These are phyloP conservation scores for Eulemur mongoz DNA, from an alignment of 2,797 vertebrate species.

Conservation along the genomic window DNA sequence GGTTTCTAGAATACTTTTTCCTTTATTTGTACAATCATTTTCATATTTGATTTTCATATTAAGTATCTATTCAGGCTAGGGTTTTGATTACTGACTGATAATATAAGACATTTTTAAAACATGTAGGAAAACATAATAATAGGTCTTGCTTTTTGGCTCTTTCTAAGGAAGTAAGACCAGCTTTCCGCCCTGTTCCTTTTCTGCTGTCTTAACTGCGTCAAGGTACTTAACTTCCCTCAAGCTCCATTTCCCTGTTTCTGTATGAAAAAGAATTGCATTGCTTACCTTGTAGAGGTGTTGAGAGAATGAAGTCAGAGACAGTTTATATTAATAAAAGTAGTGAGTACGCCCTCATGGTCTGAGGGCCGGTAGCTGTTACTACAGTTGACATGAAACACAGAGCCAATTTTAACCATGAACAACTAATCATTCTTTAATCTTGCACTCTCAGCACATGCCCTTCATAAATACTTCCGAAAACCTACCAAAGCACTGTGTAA, in stretches of 20 bases:
- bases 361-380: neutral
- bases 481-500: accelerated
- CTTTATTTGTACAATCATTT: neutral
- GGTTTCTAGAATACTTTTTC: neutral
- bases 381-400: neutral
- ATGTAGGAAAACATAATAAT: neutral
- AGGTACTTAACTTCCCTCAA: neutral
- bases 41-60: neutral
- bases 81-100: neutral
- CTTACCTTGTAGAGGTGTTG: accelerated
- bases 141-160: too few species aligned
- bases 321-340: too few species aligned
- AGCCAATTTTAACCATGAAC: neutral
- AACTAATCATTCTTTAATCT: accelerated
- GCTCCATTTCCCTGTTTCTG: neutral
- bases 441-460: neutral
- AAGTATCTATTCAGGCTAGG: neutral
- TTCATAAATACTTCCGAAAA: neutral
- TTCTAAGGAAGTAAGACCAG: neutral
- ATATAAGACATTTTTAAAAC: neutral
- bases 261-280: neutral
- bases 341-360: accelerated
- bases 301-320: neutral
- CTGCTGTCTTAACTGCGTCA: accelerated
- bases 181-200: too few species aligned